Conservation (phyloP, 2,797 vertebrate genomes). For the Hozukius guyotensis region DNA sequence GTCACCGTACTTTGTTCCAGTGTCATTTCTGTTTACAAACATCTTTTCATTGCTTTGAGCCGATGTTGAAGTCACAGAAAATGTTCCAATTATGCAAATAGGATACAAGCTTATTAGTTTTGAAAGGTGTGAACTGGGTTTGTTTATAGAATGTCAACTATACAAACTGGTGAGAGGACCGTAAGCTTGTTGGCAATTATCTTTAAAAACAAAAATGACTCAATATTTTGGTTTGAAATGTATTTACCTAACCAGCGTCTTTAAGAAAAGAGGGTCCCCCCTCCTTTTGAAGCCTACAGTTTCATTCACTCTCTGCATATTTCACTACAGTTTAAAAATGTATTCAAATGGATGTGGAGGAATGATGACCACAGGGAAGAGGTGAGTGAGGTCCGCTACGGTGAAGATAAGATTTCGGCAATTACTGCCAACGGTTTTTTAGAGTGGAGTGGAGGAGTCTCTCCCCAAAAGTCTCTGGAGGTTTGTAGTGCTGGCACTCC, state of each 20-base stretch:
- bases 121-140: constrained; percentile 33
- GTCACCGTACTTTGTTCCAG: constrained; percentile 41
- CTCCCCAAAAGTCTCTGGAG: not conserved
- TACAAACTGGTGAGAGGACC: constrained; percentile 15
- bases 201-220: constrained; percentile 16
- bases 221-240: constrained; percentile 9
- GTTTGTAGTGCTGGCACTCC: not conserved
- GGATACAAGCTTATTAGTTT: constrained; percentile 43
- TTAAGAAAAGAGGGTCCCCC: not conserved
- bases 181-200: constrained; percentile 11
- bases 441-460: not conserved
- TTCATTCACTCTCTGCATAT: not conserved
- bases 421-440: not conserved
- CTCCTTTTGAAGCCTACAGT: not conserved
- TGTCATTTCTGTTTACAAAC: constrained; percentile 44
- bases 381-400: not conserved
- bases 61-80: constrained; percentile 16
- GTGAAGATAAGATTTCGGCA: not conserved
- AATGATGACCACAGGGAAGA: not conserved
- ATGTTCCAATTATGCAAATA: constrained; percentile 63
- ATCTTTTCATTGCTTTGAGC: constrained; percentile 15
- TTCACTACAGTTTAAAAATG: not conserved
- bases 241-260: not conserved
- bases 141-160: constrained; percentile 39
- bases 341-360: not conserved